phyloP scores from a whole-genome alignment of 2,113 vertebrate genomes.

The Phyllostomus hastatus region DNA sequence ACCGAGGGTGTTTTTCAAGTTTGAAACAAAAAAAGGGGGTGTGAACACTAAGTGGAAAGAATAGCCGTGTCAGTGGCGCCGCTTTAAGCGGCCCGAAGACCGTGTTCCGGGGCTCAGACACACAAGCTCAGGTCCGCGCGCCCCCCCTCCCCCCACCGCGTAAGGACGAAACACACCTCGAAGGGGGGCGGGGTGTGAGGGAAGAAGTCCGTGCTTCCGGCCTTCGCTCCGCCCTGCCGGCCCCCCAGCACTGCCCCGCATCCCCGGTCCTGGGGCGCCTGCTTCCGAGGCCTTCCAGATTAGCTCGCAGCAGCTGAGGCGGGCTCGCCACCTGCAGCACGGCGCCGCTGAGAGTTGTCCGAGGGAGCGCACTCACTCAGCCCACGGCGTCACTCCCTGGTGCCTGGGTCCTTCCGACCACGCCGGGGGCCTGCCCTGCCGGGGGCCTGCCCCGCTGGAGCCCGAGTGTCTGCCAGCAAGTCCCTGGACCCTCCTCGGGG shows the following conservation, averaged over 20 bases:
- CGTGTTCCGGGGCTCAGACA: neutral
- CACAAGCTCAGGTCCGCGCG: neutral
- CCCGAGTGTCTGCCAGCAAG: neutral
- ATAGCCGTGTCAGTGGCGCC: neutral
- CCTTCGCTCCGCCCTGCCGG: neutral
- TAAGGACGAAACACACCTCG: neutral
- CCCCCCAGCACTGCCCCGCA: neutral
- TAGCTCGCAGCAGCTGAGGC: neutral
- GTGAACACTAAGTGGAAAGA: neutral
- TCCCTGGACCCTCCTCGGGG: neutral
- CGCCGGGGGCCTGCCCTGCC: neutral
- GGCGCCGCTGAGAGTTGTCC: neutral
- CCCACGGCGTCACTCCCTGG: neutral
- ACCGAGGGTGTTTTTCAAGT: neutral
- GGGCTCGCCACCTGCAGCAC: too few relatives aligned
- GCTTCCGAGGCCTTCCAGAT: neutral
- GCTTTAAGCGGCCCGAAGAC: neutral
- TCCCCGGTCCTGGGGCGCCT: neutral
- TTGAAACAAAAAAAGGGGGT: neutral
- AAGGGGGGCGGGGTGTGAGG: fast-evolving
- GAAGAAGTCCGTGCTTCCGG: neutral
- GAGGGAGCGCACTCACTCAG: neutral
- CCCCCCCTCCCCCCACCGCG: too few relatives aligned
- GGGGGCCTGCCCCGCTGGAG: neutral
- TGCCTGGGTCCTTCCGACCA: fast-evolving